A percentile compares a stretch with the other conserved stretches of the same genome.
These are phyloP conservation scores for Rhyacophila evoluta DNA, from an alignment of 2,888 invertebrate species.

Conservation along the genomic window DNA sequence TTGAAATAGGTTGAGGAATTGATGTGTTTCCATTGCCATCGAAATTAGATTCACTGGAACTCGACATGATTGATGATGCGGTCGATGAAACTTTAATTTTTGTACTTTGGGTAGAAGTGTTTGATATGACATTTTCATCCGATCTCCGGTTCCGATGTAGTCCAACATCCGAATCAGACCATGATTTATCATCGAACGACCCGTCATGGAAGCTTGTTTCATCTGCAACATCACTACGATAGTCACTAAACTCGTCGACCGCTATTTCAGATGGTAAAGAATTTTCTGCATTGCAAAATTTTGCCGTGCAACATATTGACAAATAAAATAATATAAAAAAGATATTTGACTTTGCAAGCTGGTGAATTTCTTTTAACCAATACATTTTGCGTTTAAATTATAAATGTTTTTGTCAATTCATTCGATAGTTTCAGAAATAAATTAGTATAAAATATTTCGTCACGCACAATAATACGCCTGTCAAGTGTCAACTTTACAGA, in stretches of 20 bases:
- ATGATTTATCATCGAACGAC: background rate
- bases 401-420: background rate
- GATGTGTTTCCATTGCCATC: slow-evolving; percentile 33
- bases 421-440: background rate
- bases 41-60: slow-evolving; percentile 41
- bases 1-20: slow-evolving; percentile 15
- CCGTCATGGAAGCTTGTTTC: background rate
- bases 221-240: background rate
- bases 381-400: background rate
- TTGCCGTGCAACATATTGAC: background rate
- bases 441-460: background rate
- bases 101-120: slow-evolving; percentile 33
- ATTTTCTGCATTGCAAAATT: background rate
- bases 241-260: background rate
- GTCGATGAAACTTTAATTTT: slow-evolving; percentile 39
- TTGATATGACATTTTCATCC: slow-evolving; percentile 11
- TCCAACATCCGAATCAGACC: slow-evolving; percentile 26
- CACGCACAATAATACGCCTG: background rate
- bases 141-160: slow-evolving; percentile 41
- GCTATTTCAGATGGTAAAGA: background rate
- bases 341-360: background rate
- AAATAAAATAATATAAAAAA: background rate
- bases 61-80: slow-evolving; percentile 25
- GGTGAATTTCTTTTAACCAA: background rate
- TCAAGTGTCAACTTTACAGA: slow-evolving; percentile 24